Percentiles rank a stretch among this genome's conserved stretches.
Evolutionary conservation across 2,113 vertebrate genomes (phyloP).

Genomic region (Taxidea taxus): DNA sequence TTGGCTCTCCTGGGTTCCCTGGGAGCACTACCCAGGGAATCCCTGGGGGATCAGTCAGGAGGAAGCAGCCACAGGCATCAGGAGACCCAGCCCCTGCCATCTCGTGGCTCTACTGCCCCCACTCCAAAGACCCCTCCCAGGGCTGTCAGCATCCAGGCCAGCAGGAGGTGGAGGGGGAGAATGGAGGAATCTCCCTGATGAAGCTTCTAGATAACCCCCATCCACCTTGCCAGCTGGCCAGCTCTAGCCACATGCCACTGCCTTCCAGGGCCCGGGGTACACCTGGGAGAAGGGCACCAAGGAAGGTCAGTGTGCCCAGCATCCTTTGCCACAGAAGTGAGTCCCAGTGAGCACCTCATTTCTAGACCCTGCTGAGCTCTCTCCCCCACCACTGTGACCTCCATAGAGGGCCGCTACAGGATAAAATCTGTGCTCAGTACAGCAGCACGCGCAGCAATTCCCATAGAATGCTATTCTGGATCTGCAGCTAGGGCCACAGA

Average conservation of each 20-base stretch:
- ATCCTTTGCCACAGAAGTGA: neutral
- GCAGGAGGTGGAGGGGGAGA: rapidly evolving
- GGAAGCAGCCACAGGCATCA: neutral
- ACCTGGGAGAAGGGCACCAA: neutral
- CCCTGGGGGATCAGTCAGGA: rapidly evolving
- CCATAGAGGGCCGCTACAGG: rapidly evolving
- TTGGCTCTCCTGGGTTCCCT: too few relatives aligned
- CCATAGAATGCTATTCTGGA: neutral
- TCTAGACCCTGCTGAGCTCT: neutral
- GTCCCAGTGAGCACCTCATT: too few relatives aligned
- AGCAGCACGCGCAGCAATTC: rapidly evolving
- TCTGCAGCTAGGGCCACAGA: neutral
- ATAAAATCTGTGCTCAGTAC: rapidly evolving
- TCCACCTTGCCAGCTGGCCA: neutral
- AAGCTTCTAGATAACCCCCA: neutral
- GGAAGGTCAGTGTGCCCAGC: neutral
- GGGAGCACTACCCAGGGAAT: neutral
- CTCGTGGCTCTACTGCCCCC: rapidly evolving
- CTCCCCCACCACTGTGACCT: too few relatives aligned
- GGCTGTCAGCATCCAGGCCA: neutral
- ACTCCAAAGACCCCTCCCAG: neutral
- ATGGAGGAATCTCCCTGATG: rapidly evolving
- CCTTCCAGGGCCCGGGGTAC: rapidly evolving
- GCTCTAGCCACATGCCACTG: neutral
- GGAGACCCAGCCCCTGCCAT: neutral